Percentiles rank a stretch among this genome's conserved stretches.
These are phyloP conservation scores for Drosophila erecta DNA, from an alignment of 1,140 invertebrate genomes.

Conservation along the genomic window DNA sequence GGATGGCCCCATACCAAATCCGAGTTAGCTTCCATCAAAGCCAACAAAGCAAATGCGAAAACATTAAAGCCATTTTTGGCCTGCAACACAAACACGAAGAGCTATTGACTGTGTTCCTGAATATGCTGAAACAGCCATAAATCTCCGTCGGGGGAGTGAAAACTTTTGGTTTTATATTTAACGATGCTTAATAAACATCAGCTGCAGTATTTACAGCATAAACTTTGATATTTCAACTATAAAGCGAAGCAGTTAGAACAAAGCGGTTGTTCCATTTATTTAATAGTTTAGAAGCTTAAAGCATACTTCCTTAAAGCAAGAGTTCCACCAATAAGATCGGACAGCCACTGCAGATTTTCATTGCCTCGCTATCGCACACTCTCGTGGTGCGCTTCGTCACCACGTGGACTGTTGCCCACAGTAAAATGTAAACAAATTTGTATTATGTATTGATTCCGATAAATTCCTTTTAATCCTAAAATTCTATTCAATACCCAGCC, in stretches of 20 bases:
- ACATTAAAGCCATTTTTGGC: conserved; percentile 78
- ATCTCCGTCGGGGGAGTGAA: conserved; percentile 25
- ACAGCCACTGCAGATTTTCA: no score
- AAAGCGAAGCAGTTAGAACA: neutral
- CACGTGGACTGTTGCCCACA: no score
- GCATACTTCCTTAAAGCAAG: neutral
- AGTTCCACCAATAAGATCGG: no score
- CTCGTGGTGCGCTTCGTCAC: no score
- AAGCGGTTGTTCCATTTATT: neutral
- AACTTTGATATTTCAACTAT: conserved; percentile 1
- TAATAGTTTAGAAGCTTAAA: neutral
- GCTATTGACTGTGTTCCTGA: conserved; percentile 31
- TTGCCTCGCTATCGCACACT: no score
- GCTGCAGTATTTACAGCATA: conserved; percentile 26
- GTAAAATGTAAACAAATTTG: no score
- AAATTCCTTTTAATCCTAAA: no score
- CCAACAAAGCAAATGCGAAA: conserved; percentile 82
- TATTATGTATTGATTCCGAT: no score
- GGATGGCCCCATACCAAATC: neutral
- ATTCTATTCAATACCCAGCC: no score
- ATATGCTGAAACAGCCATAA: conserved; percentile 38
- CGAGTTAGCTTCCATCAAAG: conserved; percentile 69
- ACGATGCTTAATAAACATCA: conserved; percentile 36
- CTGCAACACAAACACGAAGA: conserved; percentile 44
- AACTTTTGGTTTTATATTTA: conserved; percentile 44